Evolutionary conservation across 1,140 invertebrate species (phyloP), one percentile per base, ranked within the genome.

Genomic region (Drosophila jambulina): DNA sequence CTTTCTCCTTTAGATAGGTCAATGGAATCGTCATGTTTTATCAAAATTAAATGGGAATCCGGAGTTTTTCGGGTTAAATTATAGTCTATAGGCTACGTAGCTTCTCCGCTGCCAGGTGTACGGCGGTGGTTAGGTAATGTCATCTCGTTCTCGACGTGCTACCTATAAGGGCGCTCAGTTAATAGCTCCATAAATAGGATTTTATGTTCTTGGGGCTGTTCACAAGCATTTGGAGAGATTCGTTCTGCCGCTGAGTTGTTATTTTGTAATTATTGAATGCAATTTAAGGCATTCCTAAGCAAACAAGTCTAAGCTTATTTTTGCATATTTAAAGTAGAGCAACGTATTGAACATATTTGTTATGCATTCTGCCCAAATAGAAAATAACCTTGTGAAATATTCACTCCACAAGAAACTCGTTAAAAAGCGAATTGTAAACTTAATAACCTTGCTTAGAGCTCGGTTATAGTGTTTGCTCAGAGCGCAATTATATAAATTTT

Each of bases 1-100:
- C 29, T 17, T 72, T 72, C 10, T 45, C 34, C 36, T 25, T n/a
- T 60, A 72, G 70, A 74, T 74, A 74, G 67, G 70, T 74, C 70
- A 74, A 34, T 60, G 70, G 34, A 51, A 51, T 60, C 70, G 69
- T 72, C 53, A 72, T 59, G 40, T 68, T 21, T n/a, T 10, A 21
- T 34, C 17, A 15, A 63, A 53, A 29, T 36, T 45, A 21, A 36
- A 29, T 60, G 64, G 25, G 6, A 17, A 36, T 29, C 5, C 4
- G 10, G 6, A 10, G 10, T 25, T 42, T 36, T 46, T 32, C 29
- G 21, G 10, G 13, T 15, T 27, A 46, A 12, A 13, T 25, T 17
- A 29, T 13, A 32, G 13, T 23, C 32, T 36, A 34, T 36, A 23
- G 29, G 32, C 32, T 17, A 23, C 21, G 15, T 54, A 23, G 32